Base-by-base conservation (phyloP, 2,113 vertebrate species). In the Myrmecobius fasciatus region DNA sequence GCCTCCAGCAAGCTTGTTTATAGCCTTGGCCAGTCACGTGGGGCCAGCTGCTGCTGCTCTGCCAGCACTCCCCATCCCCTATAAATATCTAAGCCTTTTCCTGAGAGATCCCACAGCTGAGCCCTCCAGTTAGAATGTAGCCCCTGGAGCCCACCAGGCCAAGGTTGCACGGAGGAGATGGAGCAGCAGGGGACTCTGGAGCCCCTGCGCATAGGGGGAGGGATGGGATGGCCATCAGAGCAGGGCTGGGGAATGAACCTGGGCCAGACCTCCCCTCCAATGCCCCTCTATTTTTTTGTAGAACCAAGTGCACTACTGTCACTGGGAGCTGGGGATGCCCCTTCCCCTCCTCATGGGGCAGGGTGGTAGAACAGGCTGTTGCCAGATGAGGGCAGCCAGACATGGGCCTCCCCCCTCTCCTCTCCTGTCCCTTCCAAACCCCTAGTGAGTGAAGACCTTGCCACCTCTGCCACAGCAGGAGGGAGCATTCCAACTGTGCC, bases 21-120 rank as follows among this genome's bases (percentile, higher is more conserved):
- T 88, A 88, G 94, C 90, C 88, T 43, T 54, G 51, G 56, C 89
- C 89, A 54, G 60, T 92, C 95, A 96, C 92, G 95, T 94, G 95
- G 92, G 89, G 90, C 93, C 52, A 89, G 95, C 52, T 83, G 67
- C 67, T 75, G 67, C 67, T 83, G 67, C n/a, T 83, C 60, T 54
- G 93, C 93, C 93, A 92, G 95, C 92, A 91, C 90, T 94, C 67
- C 49, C 11, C 43, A 56, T 92, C 94, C 67, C 95, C 90, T 91
- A 96, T 94, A 88, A 94, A 96, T 96, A 91, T 96, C 95, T 96
- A 46, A 92, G 53, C 95, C 95, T 53, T 93, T 94, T 96, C 95
- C 95, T 96, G 95, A 91, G 93, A 92, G 75, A 93, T 94, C 93
- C 92, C 94, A 51, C 91, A 36, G 90, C 53, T 67, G 48, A 91